phyloP scores from a whole-genome alignment of 2,113 vertebrate species.

The Bubo bubo region DNA sequence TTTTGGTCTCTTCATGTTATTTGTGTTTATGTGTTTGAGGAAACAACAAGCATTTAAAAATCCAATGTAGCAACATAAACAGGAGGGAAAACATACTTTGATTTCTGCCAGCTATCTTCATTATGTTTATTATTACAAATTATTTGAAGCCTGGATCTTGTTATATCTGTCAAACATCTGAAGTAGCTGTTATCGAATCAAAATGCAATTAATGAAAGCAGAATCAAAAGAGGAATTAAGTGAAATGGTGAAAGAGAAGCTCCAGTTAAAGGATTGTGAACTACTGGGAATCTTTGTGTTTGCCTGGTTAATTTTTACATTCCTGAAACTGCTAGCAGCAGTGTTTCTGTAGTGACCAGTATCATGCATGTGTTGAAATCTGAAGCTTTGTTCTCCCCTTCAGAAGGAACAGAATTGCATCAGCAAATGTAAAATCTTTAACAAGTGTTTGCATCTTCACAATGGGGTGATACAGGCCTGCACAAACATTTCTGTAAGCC shows the following conservation, averaged over 20 bases:
- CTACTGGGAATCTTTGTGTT: neutral
- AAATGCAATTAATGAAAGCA: neutral
- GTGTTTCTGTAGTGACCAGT: neutral
- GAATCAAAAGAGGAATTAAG: neutral
- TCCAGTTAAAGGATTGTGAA: neutral
- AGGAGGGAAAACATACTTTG: neutral
- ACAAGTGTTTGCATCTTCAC: neutral
- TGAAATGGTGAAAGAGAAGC: neutral
- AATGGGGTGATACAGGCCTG: neutral
- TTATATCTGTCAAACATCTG: neutral
- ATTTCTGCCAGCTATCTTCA: neutral
- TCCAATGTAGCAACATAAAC: neutral
- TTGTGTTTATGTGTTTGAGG: neutral
- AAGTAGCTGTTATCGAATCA: neutral
- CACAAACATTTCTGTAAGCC: neutral
- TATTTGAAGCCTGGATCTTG: neutral
- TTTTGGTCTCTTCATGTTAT: neutral
- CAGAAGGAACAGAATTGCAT: neutral
- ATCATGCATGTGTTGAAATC: neutral
- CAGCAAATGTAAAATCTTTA: neutral
- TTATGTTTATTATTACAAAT: neutral
- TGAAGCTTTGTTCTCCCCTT: neutral
- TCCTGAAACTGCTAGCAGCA: neutral
- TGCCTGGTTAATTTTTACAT: neutral
- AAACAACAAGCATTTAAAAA: neutral